Conservation (phyloP, 2,797 vertebrate genomes). For the Crenichthys baileyi region DNA sequence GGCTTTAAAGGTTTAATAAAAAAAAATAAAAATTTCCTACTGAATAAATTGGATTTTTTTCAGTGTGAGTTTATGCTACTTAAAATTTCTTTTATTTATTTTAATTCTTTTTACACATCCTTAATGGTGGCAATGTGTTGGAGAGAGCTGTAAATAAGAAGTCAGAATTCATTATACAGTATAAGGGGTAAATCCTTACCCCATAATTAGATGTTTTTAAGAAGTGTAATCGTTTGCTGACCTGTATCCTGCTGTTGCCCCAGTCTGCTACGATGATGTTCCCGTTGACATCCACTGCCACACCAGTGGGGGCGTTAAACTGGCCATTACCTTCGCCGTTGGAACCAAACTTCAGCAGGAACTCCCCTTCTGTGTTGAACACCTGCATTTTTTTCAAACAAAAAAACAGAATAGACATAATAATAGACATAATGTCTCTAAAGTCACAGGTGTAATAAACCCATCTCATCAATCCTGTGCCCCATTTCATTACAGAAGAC, state of each 20-base stretch:
- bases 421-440: not conserved
- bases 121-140: not conserved
- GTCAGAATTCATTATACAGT: not conserved
- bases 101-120: not conserved
- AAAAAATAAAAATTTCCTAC: too few species aligned
- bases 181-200: too few species aligned
- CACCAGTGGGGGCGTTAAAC: conserved; percentile 98
- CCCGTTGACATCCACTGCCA: conserved; percentile 94
- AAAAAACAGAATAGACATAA: not conserved
- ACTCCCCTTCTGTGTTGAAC: conserved; percentile 97
- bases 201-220: not conserved
- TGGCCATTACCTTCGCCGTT: conserved; percentile 98
- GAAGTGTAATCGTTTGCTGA: conserved; percentile 44
- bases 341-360: conserved; percentile 96
- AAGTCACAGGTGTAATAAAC: not conserved
- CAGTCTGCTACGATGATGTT: conserved; percentile 99
- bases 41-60: too few species aligned
- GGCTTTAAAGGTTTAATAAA: too few species aligned
- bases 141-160: not conserved
- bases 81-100: too few species aligned
- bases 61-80: too few species aligned
- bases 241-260: conserved; percentile 99
- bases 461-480: not conserved
- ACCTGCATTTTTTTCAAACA: conserved; percentile 79
- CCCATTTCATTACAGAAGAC: not conserved